These are phyloP conservation scores for Buceros bicornis DNA, from an alignment of 2,797 vertebrate species.

Conservation along the genomic window DNA sequence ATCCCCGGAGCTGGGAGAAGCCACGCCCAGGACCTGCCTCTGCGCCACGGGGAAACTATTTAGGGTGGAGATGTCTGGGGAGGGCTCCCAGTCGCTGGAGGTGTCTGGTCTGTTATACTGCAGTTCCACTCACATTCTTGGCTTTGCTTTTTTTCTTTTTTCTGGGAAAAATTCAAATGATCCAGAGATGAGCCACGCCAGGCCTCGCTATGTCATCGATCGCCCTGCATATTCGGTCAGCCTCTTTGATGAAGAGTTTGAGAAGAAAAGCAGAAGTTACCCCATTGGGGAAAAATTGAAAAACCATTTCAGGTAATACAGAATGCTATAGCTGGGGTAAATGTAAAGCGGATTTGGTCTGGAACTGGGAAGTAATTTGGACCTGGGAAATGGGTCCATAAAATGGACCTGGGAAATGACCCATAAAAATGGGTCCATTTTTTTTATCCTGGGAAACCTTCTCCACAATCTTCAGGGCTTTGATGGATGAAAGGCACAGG, in stretches of 20 bases:
- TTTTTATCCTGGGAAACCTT: not conserved
- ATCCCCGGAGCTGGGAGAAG: constrained; percentile 38
- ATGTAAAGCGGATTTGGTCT: rapidly evolving
- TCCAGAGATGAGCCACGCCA: constrained; percentile 81
- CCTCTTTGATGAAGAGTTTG: constrained; percentile 90
- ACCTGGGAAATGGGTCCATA: not conserved
- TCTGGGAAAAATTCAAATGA: constrained; percentile 17
- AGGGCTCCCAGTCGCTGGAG: constrained; percentile 62
- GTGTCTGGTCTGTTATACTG: constrained; percentile 43
- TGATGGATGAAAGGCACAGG: not conserved
- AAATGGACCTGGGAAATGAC: too few relatives aligned
- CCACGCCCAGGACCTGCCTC: constrained; percentile 68
- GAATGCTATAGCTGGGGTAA: not conserved
- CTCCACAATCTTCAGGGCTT: not conserved
- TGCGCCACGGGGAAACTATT: constrained; percentile 64
- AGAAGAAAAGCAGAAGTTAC: constrained; percentile 89
- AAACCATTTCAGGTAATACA: constrained; percentile 87
- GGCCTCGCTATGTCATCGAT: constrained; percentile 87
- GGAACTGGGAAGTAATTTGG: not conserved
- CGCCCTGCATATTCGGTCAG: constrained; percentile 85
- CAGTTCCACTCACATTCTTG: constrained; percentile 40
- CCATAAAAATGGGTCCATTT: too few relatives aligned
- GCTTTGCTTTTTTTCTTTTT: not conserved
- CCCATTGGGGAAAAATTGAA: constrained; percentile 87
- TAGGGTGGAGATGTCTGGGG: constrained; percentile 66